These are phyloP conservation scores for Thrips palmi DNA, from an alignment of 1,140 invertebrate species.

Conservation along the genomic window DNA sequence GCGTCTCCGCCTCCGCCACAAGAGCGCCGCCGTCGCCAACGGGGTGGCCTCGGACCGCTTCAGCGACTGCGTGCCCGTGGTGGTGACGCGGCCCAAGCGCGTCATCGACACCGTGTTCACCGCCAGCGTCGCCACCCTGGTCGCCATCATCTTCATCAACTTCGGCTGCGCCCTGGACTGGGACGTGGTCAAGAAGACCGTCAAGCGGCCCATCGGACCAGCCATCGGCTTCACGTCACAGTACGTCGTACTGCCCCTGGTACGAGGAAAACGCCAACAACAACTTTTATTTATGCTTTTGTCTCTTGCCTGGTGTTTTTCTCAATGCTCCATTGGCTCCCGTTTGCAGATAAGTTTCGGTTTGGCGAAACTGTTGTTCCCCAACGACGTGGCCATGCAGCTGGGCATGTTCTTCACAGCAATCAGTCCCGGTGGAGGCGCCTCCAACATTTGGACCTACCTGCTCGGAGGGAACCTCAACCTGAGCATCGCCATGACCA, in stretches of 20 bases:
- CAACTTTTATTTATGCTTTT: constrained; percentile 7
- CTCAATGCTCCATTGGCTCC: no score
- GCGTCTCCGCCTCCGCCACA: no score
- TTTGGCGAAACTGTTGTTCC: constrained; percentile 53
- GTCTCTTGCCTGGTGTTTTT: constrained; percentile 5
- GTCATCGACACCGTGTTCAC: constrained; percentile 60
- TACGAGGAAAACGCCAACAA: no score
- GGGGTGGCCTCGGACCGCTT: no score
- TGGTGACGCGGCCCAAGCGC: constrained; percentile 38
- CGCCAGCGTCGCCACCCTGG: constrained; percentile 53
- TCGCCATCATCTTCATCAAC: constrained; percentile 76
- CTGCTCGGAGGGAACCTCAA: constrained; percentile 74
- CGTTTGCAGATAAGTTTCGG: constrained; percentile 51
- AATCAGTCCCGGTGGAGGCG: constrained; percentile 76
- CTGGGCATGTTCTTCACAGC: constrained; percentile 85
- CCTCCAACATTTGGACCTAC: constrained; percentile 90
- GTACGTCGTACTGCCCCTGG: constrained; percentile 77
- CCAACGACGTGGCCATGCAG: constrained; percentile 43
- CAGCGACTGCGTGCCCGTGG: constrained; percentile 28
- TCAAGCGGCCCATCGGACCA: constrained; percentile 65
- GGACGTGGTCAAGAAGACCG: constrained; percentile 41
- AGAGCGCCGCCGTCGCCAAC: no score
- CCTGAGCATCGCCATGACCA: constrained; percentile 83
- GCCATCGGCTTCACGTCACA: constrained; percentile 65
- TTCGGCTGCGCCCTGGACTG: constrained; percentile 83